Evolutionary conservation across 2,113 vertebrate genomes (phyloP), one percentile per base, ranked within the genome.

Genomic region (Lepus europaeus): DNA sequence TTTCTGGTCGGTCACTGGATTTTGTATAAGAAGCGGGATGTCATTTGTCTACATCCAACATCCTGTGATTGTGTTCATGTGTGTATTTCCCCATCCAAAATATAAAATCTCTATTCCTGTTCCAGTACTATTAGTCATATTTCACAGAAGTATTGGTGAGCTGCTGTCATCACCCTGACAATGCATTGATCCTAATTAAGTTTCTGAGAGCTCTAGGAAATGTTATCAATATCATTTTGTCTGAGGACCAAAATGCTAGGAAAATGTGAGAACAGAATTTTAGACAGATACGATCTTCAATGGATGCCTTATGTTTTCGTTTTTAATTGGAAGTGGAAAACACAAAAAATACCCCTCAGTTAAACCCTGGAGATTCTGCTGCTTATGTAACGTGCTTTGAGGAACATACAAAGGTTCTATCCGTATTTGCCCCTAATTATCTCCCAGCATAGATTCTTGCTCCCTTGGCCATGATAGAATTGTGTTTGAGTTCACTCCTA

Each of bases 1-100:
- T 97, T 96, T 97, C 93, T 98, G 97, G 96, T 93, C 98, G 86
- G 96, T 98, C 97, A 93, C 97, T 96, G 95, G 83, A n/a, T 95
- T 96, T 97, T 80, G 96, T 93, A 94, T 77, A 98, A 97, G 97
- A 98, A 98, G 93, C 98, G 95, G 98, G 97, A 97, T 97, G 97
- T 97, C 77, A 97, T 95, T 78, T 89, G 68, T 86, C 70, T 78
- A 22, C 27, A 92, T 61, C 27, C 31, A 85, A 90, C 93, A 53
- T 51, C 23, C 2, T 27, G 2, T 87, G 68, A 19, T 70, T 70
- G 25, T 86, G n/a, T 84, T 83, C 45, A 36, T 94, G 79, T 88
- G 9, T 88, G 86, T 93, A 63, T 80, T 96, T 89, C 39, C 11
- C 51, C 29, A 59, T 20, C 51, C 53, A 29, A 93, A 90, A 88